Evolutionary conservation across 2,797 vertebrate genomes (phyloP), one percentile per base, ranked within the genome.

Genomic region (Aulostomus chinensis): DNA sequence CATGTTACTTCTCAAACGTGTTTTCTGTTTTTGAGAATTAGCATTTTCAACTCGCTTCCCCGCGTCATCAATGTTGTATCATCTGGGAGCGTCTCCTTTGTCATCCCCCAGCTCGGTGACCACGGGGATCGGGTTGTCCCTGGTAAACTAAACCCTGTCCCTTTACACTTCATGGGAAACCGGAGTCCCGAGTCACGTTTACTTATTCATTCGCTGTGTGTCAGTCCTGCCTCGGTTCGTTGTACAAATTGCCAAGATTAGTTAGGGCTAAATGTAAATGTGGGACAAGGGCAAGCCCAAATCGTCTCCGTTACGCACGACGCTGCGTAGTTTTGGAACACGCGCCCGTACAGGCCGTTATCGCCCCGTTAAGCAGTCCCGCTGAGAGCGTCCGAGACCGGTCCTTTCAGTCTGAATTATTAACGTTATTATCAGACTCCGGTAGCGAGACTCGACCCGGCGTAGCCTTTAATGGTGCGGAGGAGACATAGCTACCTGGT

Each of bases 151-250:
- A 89, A 26, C 67, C 71, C 74, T 58, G 15, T 68, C 52, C 42
- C 47, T 75, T 89, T 88, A 88, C 84, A 85, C 74, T 73, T 82
- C 63, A 72, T 75, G 49, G 40, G 87, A 85, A 83, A 91, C 68
- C 45, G 38, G 83, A 91, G 66, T 65, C 83, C 60, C 28, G 13
- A 45, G 20, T 60, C 51, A 30, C 59, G 33, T 80, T 90, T 65
- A 88, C 62, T 90, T 85, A 90, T 91, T 91, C 24, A 92, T 80
- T 33, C 34, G 65, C 58, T 31, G 43, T 43, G 56, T 85, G 78
- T 80, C 73, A 43, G 43, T 58, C 38, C 58, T 66, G 61, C 67
- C 58, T 53, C 40, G 46, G 57, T 33, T 37, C 55, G 28, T 50
- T 66, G 49, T 61, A 80, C 81, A 82, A 83, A 80, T 79, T 76